Evolutionary conservation across 2,797 vertebrate genomes (phyloP), one percentile per base, ranked within the genome.

Genomic region (Emydoidea blandingii): DNA sequence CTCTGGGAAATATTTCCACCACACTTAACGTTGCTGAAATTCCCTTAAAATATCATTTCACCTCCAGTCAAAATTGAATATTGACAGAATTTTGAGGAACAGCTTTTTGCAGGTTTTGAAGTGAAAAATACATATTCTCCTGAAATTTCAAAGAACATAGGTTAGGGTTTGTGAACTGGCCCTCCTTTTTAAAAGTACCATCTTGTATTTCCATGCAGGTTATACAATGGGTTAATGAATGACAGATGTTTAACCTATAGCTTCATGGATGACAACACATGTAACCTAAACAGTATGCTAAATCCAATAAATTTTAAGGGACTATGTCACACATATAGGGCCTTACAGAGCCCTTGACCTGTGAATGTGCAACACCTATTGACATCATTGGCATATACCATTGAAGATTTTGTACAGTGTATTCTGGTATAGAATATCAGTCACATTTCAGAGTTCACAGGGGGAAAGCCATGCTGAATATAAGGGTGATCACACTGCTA

Each of bases 331-430:
- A 62, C 29, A 59, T 1, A 68, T 3, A 87, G 85, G 31, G 12
- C 2, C 65, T 93, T 94, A 86, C 94, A 85, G 3, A 79, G 27
- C 2, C 12, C 56, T 88, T 89, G 54, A 59, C 92, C 90, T 89
- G 83, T 83, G 62, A 68, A 41, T 1, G 0, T 74, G 19, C 44
- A 90, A 89, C 12, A 29, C 5, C 16, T 83, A 8, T 25, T 72
- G 87, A 76, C 52, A 59, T 1, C 5, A 57, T 21, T 57, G 68
- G 54, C 4, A 68, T 29, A 86, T 8, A 86, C 8, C 52, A 27
- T 6, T 52, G 37, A 81, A 81, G 53, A 29, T 10, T 56, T 81
- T 82, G 14, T 23, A 25, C 7, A n/a, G 14, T 0, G 1, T 72
- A 25, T 47, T 34, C 3, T 85, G 1, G 10, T 78, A 2, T 27